Percentiles rank a stretch among this genome's conserved stretches.
Evolutionary conservation across 1,140 invertebrate species (phyloP).

Genomic region (Mactra quadrangularis): DNA sequence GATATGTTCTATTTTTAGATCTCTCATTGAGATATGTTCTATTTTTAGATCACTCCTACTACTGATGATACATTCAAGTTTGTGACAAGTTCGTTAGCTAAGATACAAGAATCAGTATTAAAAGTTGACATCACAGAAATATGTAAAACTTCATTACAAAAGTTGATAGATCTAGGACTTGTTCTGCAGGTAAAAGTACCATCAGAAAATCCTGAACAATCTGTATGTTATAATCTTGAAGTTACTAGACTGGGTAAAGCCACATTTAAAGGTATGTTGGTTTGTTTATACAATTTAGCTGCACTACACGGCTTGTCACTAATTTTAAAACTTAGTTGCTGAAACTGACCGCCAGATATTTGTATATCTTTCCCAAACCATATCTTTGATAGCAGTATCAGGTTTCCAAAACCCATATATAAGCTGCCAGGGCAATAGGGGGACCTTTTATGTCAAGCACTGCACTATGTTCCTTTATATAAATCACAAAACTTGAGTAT

Average conservation of each 20-base stretch:
- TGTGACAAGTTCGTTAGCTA: constrained; percentile 86
- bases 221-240: constrained; percentile 62
- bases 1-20: no score
- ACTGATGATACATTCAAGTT: constrained; percentile 82
- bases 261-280: constrained; percentile 90
- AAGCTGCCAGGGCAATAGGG: no score
- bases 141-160: constrained; percentile 82
- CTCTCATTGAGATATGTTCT: no score
- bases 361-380: no score
- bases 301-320: no score
- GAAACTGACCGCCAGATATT: neutral
- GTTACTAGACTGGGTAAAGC: constrained; percentile 88
- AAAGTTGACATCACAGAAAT: constrained; percentile 85
- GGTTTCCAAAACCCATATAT: no score
- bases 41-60: constrained; percentile 69
- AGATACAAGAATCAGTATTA: constrained; percentile 85
- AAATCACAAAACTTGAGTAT: no score
- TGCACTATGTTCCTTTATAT: no score
- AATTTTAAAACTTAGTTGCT: no score
- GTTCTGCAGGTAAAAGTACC: constrained; percentile 70
- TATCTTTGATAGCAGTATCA: no score
- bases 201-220: constrained; percentile 57
- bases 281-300: no score
- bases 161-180: constrained; percentile 77
- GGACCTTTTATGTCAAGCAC: no score